Evolutionary conservation across 2,888 invertebrate genomes (phyloP).

Genomic region (Coenonympha arcania): DNA sequence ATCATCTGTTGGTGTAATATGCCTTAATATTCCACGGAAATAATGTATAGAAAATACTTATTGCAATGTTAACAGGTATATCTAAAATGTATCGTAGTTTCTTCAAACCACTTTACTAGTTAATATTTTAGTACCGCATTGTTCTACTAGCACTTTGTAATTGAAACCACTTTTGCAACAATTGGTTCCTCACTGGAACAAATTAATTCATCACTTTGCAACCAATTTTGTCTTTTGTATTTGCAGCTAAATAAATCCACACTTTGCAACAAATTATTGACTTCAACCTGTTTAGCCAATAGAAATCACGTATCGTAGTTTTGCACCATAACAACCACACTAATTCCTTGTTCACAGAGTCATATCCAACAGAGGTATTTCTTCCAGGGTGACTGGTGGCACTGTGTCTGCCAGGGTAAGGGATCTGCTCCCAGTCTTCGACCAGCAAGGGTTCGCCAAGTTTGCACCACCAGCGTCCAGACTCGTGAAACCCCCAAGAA

Average conservation of each 20-base stretch:
- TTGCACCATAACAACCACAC: constrained; percentile 24
- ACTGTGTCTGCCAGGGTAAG: constrained; percentile 80
- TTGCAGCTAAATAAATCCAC: not conserved
- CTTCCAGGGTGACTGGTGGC: constrained; percentile 77
- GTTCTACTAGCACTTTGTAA: too few relatives aligned
- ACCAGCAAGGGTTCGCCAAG: constrained; percentile 88
- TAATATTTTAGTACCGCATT: too few relatives aligned
- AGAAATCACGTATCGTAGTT: not conserved
- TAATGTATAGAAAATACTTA: too few relatives aligned
- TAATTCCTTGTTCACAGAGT: constrained; percentile 31
- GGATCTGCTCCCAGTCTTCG: constrained; percentile 86
- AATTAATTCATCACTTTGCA: too few relatives aligned
- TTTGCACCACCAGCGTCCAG: constrained; percentile 86
- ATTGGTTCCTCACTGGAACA: too few relatives aligned
- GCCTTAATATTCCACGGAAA: too few relatives aligned
- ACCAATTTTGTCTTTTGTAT: not conserved
- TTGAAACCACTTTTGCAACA: too few relatives aligned
- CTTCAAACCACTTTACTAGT: too few relatives aligned
- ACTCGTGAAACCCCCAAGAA: constrained; percentile 77
- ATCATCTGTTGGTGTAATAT: too few relatives aligned
- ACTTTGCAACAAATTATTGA: not conserved
- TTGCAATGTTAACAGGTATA: too few relatives aligned
- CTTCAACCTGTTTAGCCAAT: not conserved
- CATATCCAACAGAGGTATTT: too few relatives aligned
- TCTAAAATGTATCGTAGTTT: too few relatives aligned